Conservation (phyloP, 2,888 invertebrate genomes). For the Apoderus coryli region DNA sequence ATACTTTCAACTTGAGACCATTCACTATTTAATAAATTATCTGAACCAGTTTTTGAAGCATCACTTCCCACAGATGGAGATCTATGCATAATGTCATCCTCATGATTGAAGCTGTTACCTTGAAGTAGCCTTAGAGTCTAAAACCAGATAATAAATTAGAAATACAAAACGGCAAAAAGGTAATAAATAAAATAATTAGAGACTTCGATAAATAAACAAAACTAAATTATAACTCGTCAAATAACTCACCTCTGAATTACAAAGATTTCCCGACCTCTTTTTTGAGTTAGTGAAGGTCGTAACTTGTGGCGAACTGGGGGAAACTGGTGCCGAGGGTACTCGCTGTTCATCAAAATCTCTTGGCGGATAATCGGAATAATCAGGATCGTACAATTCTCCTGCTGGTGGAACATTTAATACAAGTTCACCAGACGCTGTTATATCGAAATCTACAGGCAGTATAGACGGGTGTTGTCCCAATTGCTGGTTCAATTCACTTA, state of each 20-base stretch:
- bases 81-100: constrained; percentile 34
- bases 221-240: too few relatives aligned
- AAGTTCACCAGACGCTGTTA: constrained; percentile 59
- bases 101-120: constrained; percentile 50
- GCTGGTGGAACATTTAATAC: constrained; percentile 48
- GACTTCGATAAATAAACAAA: too few relatives aligned
- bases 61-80: constrained; percentile 53
- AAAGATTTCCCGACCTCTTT: constrained; percentile 66
- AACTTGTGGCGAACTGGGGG: constrained; percentile 54
- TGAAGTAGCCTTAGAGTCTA: constrained; percentile 57
- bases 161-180: too few relatives aligned
- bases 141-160: too few relatives aligned
- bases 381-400: constrained; percentile 40
- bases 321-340: constrained; percentile 61
- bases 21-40: constrained; percentile 69
- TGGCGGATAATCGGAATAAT: constrained; percentile 33
- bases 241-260: constrained; percentile 36
- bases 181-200: too few relatives aligned
- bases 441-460: constrained; percentile 85
- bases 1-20: constrained; percentile 97
- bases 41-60: constrained; percentile 49
- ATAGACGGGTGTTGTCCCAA: constrained; percentile 84
- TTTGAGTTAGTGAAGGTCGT: constrained; percentile 65
- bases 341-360: constrained; percentile 63
- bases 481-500: constrained; percentile 75